Evolutionary conservation across 1,140 invertebrate genomes (phyloP).

Genomic region (silkworm (Bombyx mori)): ASM3026992v2 NC_085118.1:10891001-10891500

Average conservation of each 20-base stretch:
- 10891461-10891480: slow-evolving; percentile 76
- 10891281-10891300: slow-evolving; percentile 72
- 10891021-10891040: no score
- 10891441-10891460: slow-evolving; percentile 74
- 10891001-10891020: no score
- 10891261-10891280: slow-evolving; percentile 76
- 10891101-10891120: no score
- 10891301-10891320: slow-evolving; percentile 77
- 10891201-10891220: not conserved
- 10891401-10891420: slow-evolving; percentile 28
- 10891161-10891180: not conserved
- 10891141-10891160: no score
- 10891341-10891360: slow-evolving; percentile 66
- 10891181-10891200: not conserved
- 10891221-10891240: no score
- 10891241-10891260: slow-evolving; percentile 49
- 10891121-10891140: no score
- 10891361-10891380: slow-evolving; percentile 67
- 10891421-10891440: slow-evolving; percentile 68
- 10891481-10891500: not conserved
- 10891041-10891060: not conserved
- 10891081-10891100: no score
- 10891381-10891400: slow-evolving; percentile 54
- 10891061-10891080: not conserved
- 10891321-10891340: slow-evolving; percentile 68